A percentile compares a stretch with the other conserved stretches of the same genome.
Evolutionary conservation across 2,797 vertebrate species (phyloP).

Genomic region (Decapterus maruadsi): DNA sequence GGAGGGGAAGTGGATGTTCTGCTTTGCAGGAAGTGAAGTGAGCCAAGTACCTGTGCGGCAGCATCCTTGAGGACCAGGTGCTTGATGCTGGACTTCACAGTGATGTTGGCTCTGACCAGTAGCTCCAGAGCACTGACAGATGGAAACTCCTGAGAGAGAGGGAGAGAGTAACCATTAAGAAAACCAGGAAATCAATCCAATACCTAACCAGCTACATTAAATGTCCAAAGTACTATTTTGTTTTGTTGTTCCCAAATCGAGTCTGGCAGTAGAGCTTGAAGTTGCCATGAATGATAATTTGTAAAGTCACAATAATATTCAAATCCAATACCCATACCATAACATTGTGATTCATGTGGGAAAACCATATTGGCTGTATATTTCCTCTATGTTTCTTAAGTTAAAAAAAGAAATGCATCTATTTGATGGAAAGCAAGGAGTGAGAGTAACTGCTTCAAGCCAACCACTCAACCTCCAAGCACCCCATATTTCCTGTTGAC

Average conservation of each 20-base stretch:
- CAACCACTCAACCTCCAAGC: too few relatives aligned
- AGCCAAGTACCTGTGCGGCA: slow-evolving; percentile 85
- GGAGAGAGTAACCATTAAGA: neutral
- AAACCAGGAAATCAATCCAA: neutral
- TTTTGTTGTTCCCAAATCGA: neutral
- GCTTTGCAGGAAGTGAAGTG: neutral
- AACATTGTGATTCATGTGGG: neutral
- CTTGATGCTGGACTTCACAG: slow-evolving; percentile 91
- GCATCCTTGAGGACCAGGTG: slow-evolving; percentile 90
- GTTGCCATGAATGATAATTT: neutral
- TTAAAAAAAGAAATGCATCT: too few relatives aligned
- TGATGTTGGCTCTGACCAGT: slow-evolving; percentile 91
- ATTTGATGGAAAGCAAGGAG: too few relatives aligned
- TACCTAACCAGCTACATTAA: neutral
- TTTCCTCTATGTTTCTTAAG: neutral
- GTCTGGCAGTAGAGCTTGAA: too few relatives aligned
- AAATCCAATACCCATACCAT: neutral
- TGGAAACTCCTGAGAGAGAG: slow-evolving; percentile 87
- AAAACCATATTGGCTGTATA: neutral
- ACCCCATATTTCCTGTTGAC: too few relatives aligned
- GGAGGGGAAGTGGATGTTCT: neutral
- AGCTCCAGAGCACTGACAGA: slow-evolving; percentile 90
- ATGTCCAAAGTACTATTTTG: neutral
- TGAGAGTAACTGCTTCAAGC: too few relatives aligned
- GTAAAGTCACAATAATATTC: neutral